Base-by-base conservation (phyloP, 2,113 vertebrate genomes). In the Tenrec ecaudatus region DNA sequence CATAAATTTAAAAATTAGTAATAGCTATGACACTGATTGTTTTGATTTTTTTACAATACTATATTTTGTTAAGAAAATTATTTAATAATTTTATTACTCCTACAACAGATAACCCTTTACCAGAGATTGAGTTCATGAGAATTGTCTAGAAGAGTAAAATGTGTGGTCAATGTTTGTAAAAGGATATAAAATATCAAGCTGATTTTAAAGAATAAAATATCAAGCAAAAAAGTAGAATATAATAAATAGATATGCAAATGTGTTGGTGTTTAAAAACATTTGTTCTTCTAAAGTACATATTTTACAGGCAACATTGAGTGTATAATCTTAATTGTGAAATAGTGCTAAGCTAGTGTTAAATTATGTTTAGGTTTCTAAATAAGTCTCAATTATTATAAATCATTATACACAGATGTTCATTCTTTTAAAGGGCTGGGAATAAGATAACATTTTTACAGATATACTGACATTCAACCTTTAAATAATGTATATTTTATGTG, bases 21-120 rank as follows among this genome's bases (percentile, higher is more conserved):
- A 76, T 3, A 90, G 33, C 76, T 92, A 81, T 23, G 2, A 43
- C 84, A 88, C 64, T 86, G 12, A 53, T 80, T 78, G 57, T 47
- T 71, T 87, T 68, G n/a, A 88, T 47, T 78, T 73, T 73, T 73
- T 73, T 73, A 31, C 78, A 0, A 6, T 73, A 10, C 23, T 73
- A 4, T 58, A 6, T 33, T 53, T 53, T 78, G 19, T 53, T 86
- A 78, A 68, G 17, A 82, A 79, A 47, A 71, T 4, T 71, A 86
- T 66, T 86, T 3, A 77, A 82, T 77, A n/a, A 27, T 25, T 31
- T n/a, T 94, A 73, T 71, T 36, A 89, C 78, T 19, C 86, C 60
- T 87, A 79, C 9, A 89, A 23, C 89, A 90, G 95, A 91, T 75
- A 60, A 3, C 7, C 71, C 89, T 96, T 94, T 80, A 92, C 64